Evolutionary conservation across 2,888 invertebrate species (phyloP).

Genomic region (Augiades crinisus): DNA sequence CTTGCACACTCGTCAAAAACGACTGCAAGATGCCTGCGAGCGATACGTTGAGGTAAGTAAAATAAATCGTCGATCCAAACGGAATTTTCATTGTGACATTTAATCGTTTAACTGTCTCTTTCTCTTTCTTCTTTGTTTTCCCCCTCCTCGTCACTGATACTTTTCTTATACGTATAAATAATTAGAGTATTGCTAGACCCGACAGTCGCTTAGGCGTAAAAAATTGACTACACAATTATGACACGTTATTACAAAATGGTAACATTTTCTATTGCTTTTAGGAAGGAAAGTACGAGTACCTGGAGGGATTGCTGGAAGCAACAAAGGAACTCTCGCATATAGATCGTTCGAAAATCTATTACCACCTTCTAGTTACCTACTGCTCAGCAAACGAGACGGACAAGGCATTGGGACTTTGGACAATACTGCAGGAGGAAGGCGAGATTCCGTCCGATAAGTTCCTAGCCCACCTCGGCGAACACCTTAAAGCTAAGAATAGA

Average conservation of each 20-base stretch:
- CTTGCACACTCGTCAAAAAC: conserved; percentile 84
- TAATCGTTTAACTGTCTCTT: no score
- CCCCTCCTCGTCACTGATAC: no score
- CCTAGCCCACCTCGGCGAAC: conserved; percentile 83
- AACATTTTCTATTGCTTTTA: conserved; percentile 47
- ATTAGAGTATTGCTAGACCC: no score
- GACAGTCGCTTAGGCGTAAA: no score
- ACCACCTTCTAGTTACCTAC: conserved; percentile 88
- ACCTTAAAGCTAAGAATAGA: conserved; percentile 83
- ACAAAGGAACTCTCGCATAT: conserved; percentile 89
- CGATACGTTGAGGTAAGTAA: conserved; percentile 72
- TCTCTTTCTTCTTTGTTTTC: no score
- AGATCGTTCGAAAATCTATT: conserved; percentile 88
- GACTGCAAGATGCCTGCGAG: conserved; percentile 85
- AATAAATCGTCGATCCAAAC: neutral
- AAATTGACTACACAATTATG: neutral
- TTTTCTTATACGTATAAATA: no score
- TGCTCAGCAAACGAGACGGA: conserved; percentile 86
- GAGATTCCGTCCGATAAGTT: conserved; percentile 86
- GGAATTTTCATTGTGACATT: no score
- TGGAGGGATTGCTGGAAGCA: conserved; percentile 89
- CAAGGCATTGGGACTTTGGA: conserved; percentile 90
- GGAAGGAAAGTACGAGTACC: conserved; percentile 83
- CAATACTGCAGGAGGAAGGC: conserved; percentile 91
- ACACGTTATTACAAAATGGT: no score